Percentiles rank a stretch among this genome's conserved stretches.
phyloP scores from a whole-genome alignment of 2,113 vertebrate species.

The Pleuronectes platessa region DNA sequence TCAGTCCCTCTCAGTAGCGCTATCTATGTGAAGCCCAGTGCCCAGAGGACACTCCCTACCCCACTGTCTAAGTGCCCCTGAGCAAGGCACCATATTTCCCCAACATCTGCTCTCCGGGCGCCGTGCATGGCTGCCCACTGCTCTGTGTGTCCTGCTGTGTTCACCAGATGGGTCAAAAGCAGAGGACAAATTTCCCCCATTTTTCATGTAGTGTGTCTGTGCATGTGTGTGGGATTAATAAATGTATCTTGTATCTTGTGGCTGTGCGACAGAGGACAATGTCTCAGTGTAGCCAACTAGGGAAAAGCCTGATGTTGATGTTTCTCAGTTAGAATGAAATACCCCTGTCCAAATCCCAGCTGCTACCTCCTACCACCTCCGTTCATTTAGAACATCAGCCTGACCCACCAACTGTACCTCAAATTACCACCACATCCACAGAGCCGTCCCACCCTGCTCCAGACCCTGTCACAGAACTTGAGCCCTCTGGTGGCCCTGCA shows the following conservation, averaged over 20 bases:
- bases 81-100: too few relatives aligned
- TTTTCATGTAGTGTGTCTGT: too few relatives aligned
- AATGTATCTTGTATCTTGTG: too few relatives aligned
- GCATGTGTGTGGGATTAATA: too few relatives aligned
- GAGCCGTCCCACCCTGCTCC: conserved; percentile 64
- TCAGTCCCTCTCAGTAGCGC: conserved; percentile 17
- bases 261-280: conserved; percentile 22
- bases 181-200: too few relatives aligned
- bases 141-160: too few relatives aligned
- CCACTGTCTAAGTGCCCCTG: too few relatives aligned
- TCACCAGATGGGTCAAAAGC: too few relatives aligned
- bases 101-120: too few relatives aligned
- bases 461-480: conserved; percentile 34
- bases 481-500: conserved; percentile 43
- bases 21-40: conserved; percentile 5
- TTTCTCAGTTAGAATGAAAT: conserved; percentile 19
- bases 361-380: conserved; percentile 62
- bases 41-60: too few relatives aligned
- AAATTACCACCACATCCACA: conserved; percentile 47
- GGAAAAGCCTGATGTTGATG: conserved; percentile 21
- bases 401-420: conserved; percentile 35
- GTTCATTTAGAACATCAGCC: conserved; percentile 63
- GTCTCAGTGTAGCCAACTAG: conserved; percentile 7
- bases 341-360: conserved; percentile 4
- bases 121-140: too few relatives aligned